Evolutionary conservation across 2,113 vertebrate genomes (phyloP).

Genomic region (Helogale parvula): DNA sequence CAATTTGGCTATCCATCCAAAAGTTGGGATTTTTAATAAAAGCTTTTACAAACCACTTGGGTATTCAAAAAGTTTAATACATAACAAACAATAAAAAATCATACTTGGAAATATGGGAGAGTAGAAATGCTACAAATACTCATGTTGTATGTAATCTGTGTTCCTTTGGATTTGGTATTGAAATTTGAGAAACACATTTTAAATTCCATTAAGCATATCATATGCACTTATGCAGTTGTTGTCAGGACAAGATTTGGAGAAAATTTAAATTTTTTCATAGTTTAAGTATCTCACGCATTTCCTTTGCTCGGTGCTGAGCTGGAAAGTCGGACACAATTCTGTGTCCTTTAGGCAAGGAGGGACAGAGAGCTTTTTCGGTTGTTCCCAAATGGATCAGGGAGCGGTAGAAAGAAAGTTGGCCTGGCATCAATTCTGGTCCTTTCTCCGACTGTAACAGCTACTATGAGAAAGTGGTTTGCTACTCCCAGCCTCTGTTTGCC

Average conservation of each 20-base stretch:
- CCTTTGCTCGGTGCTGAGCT: not conserved
- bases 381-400: not conserved
- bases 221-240: not conserved
- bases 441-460: fast-evolving
- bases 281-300: not conserved
- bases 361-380: too few species aligned
- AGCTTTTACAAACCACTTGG: slow-evolving; percentile 65
- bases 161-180: slow-evolving; percentile 19
- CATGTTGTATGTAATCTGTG: slow-evolving; percentile 22
- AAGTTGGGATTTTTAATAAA: slow-evolving; percentile 71
- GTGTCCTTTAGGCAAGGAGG: not conserved
- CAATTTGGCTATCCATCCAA: slow-evolving; percentile 56
- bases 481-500: not conserved
- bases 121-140: slow-evolving; percentile 52
- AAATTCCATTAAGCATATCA: slow-evolving; percentile 45
- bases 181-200: slow-evolving; percentile 54
- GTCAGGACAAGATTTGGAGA: slow-evolving; percentile 6
- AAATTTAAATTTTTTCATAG: slow-evolving; percentile 23
- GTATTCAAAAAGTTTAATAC: slow-evolving; percentile 66
- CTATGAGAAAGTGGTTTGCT: fast-evolving
- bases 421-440: not conserved
- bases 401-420: fast-evolving
- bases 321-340: not conserved
- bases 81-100: slow-evolving; percentile 67
- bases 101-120: slow-evolving; percentile 49